A percentile compares a stretch with the other conserved stretches of the same genome.
Conservation (phyloP, 2,888 invertebrate genomes). For the Cepaea hortensis region DNA sequence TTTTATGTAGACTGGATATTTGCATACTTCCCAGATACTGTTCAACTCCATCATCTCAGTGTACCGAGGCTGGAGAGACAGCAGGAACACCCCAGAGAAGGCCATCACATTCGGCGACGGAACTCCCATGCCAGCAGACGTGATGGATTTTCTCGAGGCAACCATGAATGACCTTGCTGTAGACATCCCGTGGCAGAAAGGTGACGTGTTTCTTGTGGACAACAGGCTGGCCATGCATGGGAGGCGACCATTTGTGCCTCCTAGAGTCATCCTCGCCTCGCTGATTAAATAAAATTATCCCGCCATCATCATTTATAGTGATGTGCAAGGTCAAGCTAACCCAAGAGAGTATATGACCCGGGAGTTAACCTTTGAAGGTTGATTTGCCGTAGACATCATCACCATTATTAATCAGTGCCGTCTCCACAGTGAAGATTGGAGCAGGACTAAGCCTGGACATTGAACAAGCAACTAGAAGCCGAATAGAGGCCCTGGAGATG, state of each 20-base stretch:
- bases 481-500: too few relatives aligned
- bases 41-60: slow-evolving; percentile 68
- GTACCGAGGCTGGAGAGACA: slow-evolving; percentile 65
- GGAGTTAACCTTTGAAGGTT: too few relatives aligned
- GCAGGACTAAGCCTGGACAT: too few relatives aligned
- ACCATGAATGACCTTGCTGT: slow-evolving; percentile 60
- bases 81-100: slow-evolving; percentile 61
- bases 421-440: too few relatives aligned
- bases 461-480: too few relatives aligned
- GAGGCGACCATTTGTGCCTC: slow-evolving; percentile 61
- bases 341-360: too few relatives aligned
- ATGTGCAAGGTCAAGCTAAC: too few relatives aligned
- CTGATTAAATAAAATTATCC: slow-evolving; percentile 61
- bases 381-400: too few relatives aligned
- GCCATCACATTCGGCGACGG: slow-evolving; percentile 66
- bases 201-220: slow-evolving; percentile 66
- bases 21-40: slow-evolving; percentile 57
- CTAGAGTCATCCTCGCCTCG: slow-evolving; percentile 63
- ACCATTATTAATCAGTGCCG: too few relatives aligned
- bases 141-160: slow-evolving; percentile 58
- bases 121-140: slow-evolving; percentile 58
- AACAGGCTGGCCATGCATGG: slow-evolving; percentile 65
- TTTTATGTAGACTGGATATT: too few relatives aligned
- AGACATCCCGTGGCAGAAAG: slow-evolving; percentile 61
- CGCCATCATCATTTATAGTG: too few relatives aligned